phyloP scores from a whole-genome alignment of 2,113 vertebrate species.

The Percopsis transmontana region DNA sequence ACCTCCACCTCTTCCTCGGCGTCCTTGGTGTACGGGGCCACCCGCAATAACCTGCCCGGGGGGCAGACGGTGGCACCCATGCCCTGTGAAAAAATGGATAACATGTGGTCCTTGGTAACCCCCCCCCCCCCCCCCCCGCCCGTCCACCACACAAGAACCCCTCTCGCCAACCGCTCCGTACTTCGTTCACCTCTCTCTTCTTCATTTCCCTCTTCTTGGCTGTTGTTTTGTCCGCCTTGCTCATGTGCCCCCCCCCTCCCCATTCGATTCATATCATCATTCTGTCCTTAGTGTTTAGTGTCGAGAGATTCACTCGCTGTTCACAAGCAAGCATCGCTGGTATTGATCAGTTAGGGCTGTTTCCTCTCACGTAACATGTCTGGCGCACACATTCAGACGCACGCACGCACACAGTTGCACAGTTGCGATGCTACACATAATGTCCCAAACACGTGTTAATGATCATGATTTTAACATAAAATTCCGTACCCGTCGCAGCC shows the following conservation, averaged over 20 bases:
- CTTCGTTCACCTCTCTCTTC: no score
- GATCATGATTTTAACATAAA: not conserved
- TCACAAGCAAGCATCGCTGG: conserved; percentile 24
- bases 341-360: not conserved
- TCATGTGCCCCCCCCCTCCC: no score
- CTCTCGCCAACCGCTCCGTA: no score
- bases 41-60: no score
- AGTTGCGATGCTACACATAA: not conserved
- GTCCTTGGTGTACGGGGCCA: no score
- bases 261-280: conserved; percentile 33
- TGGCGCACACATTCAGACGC: not conserved
- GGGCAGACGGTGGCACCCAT: no score
- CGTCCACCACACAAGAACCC: no score
- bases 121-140: no score
- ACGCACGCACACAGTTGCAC: conserved; percentile 9
- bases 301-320: conserved; percentile 17
- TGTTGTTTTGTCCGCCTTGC: no score
- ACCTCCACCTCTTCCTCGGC: no score
- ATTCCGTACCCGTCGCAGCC: not conserved
- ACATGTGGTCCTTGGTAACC: no score
- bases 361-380: not conserved
- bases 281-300: conserved; percentile 15
- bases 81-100: no score
- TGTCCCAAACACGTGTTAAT: not conserved
- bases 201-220: conserved; percentile 10